Conservation (phyloP, 2,888 invertebrate species). For the Ormyrus labotus region DNA sequence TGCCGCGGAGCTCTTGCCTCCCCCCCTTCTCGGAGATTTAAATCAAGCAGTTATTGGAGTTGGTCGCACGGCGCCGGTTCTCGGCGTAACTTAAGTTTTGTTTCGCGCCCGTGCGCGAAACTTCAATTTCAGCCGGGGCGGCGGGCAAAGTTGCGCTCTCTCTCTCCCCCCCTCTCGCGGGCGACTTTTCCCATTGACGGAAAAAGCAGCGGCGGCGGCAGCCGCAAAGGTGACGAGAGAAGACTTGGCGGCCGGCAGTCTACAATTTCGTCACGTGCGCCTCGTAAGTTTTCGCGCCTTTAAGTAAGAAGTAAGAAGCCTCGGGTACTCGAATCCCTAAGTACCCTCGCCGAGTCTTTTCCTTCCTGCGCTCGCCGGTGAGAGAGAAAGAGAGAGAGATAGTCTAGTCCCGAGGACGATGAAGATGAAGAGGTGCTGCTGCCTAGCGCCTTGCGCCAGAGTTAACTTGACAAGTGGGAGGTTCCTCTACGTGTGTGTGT, state of each 20-base stretch:
- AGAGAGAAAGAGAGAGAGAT: slow-evolving; percentile 12
- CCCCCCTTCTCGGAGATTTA: slow-evolving; percentile 29
- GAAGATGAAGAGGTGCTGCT: slow-evolving; percentile 40
- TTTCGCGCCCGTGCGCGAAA: slow-evolving; percentile 39
- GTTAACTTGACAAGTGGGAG: slow-evolving; percentile 68
- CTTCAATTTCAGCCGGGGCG: slow-evolving; percentile 26
- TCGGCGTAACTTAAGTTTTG: slow-evolving; percentile 33
- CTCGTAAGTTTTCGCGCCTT: slow-evolving; percentile 71
- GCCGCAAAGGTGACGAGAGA: slow-evolving; percentile 49
- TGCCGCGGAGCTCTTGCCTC: slow-evolving; percentile 1
- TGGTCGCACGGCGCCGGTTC: background rate
- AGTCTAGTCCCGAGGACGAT: slow-evolving; percentile 28
- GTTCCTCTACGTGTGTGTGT: slow-evolving; percentile 48
- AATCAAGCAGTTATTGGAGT: slow-evolving; percentile 51
- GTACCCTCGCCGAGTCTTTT: slow-evolving; percentile 59
- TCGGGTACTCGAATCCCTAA: slow-evolving; percentile 63
- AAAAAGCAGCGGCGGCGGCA: slow-evolving; percentile 49
- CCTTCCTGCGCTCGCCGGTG: slow-evolving; percentile 39
- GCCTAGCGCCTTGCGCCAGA: slow-evolving; percentile 53
- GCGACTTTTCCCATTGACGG: slow-evolving; percentile 46
- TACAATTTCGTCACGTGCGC: slow-evolving; percentile 72
- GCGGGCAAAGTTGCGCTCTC: background rate
- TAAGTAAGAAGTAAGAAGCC: slow-evolving; percentile 62
- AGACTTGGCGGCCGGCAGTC: slow-evolving; percentile 56
- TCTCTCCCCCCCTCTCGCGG: background rate